Percentiles rank a stretch among this genome's conserved stretches.
Conservation (phyloP, 2,888 invertebrate species). For the Ornithoptera priamus region DNA sequence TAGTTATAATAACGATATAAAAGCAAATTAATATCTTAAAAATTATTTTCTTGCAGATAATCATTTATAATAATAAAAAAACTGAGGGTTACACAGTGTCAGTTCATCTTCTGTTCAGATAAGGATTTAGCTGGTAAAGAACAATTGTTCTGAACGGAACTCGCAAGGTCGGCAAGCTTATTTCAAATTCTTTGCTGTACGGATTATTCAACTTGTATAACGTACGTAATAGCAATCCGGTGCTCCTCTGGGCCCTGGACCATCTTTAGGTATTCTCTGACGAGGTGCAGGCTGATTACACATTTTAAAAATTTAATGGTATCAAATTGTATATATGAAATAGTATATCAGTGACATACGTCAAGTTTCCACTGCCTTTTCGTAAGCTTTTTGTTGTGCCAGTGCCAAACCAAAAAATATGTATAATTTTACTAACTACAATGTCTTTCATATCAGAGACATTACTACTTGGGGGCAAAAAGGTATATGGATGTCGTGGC, state of each 20-base stretch:
- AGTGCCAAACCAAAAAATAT: not conserved
- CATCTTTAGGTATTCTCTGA: constrained; percentile 60
- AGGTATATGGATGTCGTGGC: too few species aligned
- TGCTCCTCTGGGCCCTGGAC: constrained; percentile 59
- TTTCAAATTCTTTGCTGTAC: too few species aligned
- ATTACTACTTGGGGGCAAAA: not conserved
- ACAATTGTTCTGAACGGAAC: too few species aligned
- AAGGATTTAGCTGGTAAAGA: too few species aligned
- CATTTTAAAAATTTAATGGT: constrained; percentile 13
- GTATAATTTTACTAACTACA: not conserved
- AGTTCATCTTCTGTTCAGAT: too few species aligned
- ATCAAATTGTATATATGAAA: constrained; percentile 12
- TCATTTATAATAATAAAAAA: too few species aligned
- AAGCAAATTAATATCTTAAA: too few species aligned
- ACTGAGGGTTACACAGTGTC: too few species aligned
- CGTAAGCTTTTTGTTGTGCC: not conserved
- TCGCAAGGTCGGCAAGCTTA: too few species aligned
- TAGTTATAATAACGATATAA: too few species aligned
- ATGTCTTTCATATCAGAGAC: not conserved
- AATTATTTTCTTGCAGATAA: too few species aligned
- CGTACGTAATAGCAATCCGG: constrained; percentile 69
- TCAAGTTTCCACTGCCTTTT: not conserved
- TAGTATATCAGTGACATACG: constrained; percentile 1
- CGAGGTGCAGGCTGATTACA: constrained; percentile 31
- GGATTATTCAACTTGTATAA: constrained; percentile 7